These are phyloP conservation scores for Halocynthia roretzi DNA, from an alignment of 23 tunicate species.

Conservation along the genomic window DNA sequence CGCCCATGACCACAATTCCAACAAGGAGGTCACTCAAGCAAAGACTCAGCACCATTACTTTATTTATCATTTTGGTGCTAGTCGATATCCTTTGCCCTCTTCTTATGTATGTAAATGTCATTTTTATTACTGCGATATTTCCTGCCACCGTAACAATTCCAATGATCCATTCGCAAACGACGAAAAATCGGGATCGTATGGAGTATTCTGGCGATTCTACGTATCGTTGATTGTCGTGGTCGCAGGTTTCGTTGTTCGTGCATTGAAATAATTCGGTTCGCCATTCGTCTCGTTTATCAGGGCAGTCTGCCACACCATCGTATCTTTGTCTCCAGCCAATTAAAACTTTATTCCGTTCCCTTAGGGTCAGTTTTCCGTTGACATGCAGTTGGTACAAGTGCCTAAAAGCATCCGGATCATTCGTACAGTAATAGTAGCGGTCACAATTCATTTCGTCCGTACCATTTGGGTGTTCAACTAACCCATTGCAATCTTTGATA, in stretches of 20 bases:
- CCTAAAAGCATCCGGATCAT: neutral
- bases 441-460: slow-evolving; percentile 3
- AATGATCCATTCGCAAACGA: neutral
- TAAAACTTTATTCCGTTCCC: neutral
- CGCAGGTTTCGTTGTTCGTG: neutral
- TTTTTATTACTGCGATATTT: neutral
- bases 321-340: slow-evolving; percentile 5
- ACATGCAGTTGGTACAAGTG: neutral
- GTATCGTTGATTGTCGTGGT: slow-evolving; percentile 1
- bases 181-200: neutral
- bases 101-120: neutral
- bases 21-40: neutral
- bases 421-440: neutral
- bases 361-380: neutral
- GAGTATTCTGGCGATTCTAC: neutral
- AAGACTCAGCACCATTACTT: neutral
- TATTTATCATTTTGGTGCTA: neutral
- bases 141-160: slow-evolving; percentile 1
- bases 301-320: slow-evolving; percentile 20
- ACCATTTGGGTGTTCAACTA: neutral
- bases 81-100: neutral
- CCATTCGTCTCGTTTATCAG: slow-evolving; percentile 7
- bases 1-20: neutral
- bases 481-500: neutral
- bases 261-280: neutral